phyloP scores from a whole-genome alignment of 1,140 invertebrate species.

The Diorhabda elongata region DNA sequence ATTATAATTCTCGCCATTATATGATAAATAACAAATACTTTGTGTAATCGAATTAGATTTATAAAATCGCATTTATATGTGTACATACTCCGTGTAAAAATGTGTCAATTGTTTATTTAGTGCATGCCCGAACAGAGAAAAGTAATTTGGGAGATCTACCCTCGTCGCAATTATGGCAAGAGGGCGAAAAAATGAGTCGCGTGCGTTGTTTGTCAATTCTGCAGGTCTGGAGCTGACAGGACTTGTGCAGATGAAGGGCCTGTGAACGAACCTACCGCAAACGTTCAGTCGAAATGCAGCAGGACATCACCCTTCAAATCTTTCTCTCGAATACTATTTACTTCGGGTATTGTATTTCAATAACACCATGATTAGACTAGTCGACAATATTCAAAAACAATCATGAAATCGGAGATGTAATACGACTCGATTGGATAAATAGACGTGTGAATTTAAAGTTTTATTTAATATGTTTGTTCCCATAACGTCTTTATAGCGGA shows the following conservation, averaged over 20 bases:
- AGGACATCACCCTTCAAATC: not conserved
- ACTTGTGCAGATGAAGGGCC: constrained; percentile 1
- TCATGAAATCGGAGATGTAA: no score
- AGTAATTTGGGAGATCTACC: not conserved
- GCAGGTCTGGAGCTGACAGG: not conserved
- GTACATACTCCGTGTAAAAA: not conserved
- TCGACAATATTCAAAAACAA: not conserved
- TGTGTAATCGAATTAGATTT: no score
- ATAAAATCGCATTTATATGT: no score
- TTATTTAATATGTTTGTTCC: no score
- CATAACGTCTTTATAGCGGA: no score
- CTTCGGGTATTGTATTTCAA: not conserved
- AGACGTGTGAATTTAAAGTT: no score
- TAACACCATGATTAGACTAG: not conserved
- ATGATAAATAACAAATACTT: no score
- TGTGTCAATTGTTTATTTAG: constrained; percentile 3
- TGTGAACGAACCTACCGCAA: not conserved
- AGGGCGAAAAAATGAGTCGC: constrained; percentile 1
- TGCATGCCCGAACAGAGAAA: not conserved
- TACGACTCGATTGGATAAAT: no score
- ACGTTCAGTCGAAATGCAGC: not conserved
- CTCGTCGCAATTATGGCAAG: not conserved
- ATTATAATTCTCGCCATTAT: no score
- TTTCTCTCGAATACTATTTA: not conserved
- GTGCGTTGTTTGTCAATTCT: constrained; percentile 1